Base-by-base conservation (phyloP, 2,888 invertebrate genomes). In the Ypsolopha sequella region DNA sequence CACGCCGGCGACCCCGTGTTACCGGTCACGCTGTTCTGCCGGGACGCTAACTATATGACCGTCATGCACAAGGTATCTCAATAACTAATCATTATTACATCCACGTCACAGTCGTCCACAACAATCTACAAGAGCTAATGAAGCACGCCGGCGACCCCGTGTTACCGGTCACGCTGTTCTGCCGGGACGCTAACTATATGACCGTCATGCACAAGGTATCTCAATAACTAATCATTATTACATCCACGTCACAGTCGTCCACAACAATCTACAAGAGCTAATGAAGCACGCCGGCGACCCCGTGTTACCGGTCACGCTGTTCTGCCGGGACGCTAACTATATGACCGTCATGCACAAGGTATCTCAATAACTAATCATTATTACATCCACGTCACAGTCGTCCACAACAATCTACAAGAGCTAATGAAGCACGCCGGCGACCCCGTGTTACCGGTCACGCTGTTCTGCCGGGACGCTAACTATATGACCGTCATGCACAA, bases 191-290 rank as follows among this genome's bases (percentile, higher is more conserved):
- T 11, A 92, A 95, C 68, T 95, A 95, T 33, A 88, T 96, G 62
- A 95, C 93, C 54, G 91, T 93, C n/a, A 85, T 96, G 65, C 96
- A 96, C n/a, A n/a, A n/a, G n/a, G n/a, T n/a, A n/a, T n/a, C n/a
- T n/a, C n/a, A n/a, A n/a, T n/a, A n/a, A n/a, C n/a, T n/a, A n/a
- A n/a, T n/a, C n/a, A n/a, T n/a, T n/a, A n/a, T n/a, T n/a, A 94
- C 52, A 90, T 95, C 33, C 96, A 97, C 72, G 87, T 89, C 48
- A 90, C 94, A 1, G 93, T 93, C 1, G 87, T 94, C 35, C 91
- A 93, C 56, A 94, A 95, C 60, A 92, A 95, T 69, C 69, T 94
- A 52, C 93, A 93, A 57, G 88, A 85, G 0, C 73, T 95, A 50
- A 91, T 91, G 73, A 88, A 89, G 59, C 88, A 90, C 57, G 82